Evolutionary conservation across 2,888 invertebrate species (phyloP).

Genomic region (Dryobotodes eremita): DNA sequence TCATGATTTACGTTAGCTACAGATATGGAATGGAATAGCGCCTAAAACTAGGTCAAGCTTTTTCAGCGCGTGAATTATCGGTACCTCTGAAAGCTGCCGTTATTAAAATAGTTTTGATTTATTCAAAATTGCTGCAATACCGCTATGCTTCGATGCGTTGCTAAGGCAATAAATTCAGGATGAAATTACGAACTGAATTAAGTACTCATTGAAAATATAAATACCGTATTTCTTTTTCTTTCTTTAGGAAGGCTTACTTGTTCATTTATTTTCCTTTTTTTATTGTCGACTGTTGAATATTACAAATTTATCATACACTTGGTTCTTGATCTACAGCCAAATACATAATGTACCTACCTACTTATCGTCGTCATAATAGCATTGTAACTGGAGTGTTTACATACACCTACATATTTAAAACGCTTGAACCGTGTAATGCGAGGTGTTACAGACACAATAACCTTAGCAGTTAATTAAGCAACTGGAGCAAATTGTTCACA

Average conservation of each 20-base stretch:
- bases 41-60: constrained; percentile 50
- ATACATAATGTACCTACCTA: not conserved
- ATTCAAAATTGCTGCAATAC: constrained; percentile 33
- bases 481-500: constrained; percentile 10
- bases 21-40: constrained; percentile 18
- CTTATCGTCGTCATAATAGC: not conserved
- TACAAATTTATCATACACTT: not conserved
- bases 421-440: not conserved
- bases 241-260: not conserved
- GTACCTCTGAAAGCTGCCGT: constrained; percentile 23
- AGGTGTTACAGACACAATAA: constrained; percentile 11
- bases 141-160: constrained; percentile 13
- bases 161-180: constrained; percentile 37
- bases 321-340: not conserved
- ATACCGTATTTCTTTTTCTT: not conserved
- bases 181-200: not conserved
- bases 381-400: not conserved
- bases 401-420: not conserved
- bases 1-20: constrained; percentile 16
- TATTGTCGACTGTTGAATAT: not conserved
- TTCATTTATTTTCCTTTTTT: not conserved
- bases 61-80: constrained; percentile 43
- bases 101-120: constrained; percentile 50
- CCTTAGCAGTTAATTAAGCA: not conserved
- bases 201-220: not conserved